Evolutionary conservation across 2,888 invertebrate species (phyloP).

Genomic region (Drosophila barbarae): DNA sequence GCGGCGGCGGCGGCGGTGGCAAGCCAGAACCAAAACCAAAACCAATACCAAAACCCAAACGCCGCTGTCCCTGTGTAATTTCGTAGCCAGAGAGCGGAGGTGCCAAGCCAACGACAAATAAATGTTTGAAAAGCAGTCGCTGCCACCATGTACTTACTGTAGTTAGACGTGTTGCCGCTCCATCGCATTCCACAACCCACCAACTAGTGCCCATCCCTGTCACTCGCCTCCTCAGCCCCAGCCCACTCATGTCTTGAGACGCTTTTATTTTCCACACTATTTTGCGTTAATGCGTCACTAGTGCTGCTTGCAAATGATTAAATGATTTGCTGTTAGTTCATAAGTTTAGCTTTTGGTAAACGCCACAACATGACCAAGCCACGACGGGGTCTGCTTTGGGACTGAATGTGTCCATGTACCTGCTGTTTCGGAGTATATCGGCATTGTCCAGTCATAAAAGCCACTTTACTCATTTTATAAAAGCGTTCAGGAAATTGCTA

Average conservation of each 20-base stretch:
- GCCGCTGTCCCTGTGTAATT: constrained; percentile 67
- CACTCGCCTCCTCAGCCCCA: constrained; percentile 1
- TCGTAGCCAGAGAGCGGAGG: constrained; percentile 43
- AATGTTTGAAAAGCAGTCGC: constrained; percentile 27
- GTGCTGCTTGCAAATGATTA: neutral
- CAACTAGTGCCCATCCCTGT: constrained; percentile 10
- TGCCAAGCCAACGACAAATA: constrained; percentile 29
- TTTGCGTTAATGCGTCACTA: neutral
- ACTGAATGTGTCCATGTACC: neutral
- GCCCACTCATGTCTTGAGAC: constrained; percentile 1
- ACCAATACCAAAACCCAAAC: constrained; percentile 29
- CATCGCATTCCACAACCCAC: constrained; percentile 19
- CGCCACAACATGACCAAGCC: neutral
- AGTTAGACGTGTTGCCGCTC: constrained; percentile 25
- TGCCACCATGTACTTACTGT: constrained; percentile 33
- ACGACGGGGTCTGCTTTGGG: neutral
- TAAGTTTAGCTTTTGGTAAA: constrained; percentile 5
- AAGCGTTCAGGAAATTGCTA: neutral
- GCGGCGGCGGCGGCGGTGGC: constrained; percentile 25
- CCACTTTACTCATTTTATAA: neutral
- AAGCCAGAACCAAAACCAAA: constrained; percentile 31
- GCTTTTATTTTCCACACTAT: constrained; percentile 3
- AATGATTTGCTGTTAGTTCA: neutral
- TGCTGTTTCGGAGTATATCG: neutral
- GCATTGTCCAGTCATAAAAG: neutral